Conservation (phyloP, 2,113 vertebrate species). For the Arenaria interpres region DNA sequence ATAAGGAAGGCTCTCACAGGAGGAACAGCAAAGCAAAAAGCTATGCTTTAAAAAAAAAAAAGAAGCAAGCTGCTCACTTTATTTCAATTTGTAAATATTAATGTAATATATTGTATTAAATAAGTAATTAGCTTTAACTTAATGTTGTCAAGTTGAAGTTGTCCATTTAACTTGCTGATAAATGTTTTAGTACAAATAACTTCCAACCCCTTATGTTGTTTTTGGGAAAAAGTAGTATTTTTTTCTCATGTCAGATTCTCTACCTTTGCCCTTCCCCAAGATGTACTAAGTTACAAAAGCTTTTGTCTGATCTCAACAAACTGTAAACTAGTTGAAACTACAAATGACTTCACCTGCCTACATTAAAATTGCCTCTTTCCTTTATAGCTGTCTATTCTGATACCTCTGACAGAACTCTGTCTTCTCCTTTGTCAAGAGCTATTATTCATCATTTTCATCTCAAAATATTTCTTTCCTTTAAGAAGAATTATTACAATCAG, state of each 20-base stretch:
- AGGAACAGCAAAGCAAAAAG: not conserved
- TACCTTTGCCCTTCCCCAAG: not conserved
- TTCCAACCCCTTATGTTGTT: not conserved
- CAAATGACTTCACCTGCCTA: not conserved
- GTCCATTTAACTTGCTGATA: not conserved
- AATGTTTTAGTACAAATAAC: not conserved
- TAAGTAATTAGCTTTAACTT: not conserved
- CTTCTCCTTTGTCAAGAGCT: not conserved
- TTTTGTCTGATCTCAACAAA: not conserved
- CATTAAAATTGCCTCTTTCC: not conserved
- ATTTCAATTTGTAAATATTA: not conserved
- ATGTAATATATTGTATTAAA: not conserved
- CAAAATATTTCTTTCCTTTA: not conserved
- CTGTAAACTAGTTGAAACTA: constrained; percentile 6
- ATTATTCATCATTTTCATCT: not conserved
- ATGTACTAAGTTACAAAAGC: not conserved
- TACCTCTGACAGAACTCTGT: not conserved
- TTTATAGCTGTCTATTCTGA: not conserved
- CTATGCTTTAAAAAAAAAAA: not conserved
- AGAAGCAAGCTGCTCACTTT: not conserved
- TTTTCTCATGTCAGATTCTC: not conserved
- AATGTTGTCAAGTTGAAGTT: not conserved
- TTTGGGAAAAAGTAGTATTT: not conserved
- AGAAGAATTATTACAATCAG: not conserved
- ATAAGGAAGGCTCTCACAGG: not conserved